A percentile compares a stretch with the other conserved stretches of the same genome.
Conservation (phyloP, 2,113 vertebrate genomes). For the Nematolebias whitei region DNA sequence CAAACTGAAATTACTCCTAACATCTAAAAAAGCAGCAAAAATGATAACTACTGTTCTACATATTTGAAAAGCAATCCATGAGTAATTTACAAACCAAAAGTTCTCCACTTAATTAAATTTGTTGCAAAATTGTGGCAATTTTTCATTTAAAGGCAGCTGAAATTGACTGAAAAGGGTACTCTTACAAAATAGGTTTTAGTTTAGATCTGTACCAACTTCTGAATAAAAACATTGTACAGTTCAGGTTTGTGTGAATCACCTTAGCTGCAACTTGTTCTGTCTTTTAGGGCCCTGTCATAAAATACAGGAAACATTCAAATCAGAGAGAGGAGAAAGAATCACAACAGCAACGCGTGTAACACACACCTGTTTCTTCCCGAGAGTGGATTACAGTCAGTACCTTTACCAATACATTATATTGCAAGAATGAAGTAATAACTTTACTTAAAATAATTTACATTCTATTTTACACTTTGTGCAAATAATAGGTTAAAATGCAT, state of each 20-base stretch:
- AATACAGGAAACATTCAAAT: slow-evolving; percentile 47
- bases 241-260: not conserved
- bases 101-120: too few relatives aligned
- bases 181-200: not conserved
- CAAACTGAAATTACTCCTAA: not conserved
- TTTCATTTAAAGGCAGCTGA: too few relatives aligned
- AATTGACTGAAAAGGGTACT: too few relatives aligned
- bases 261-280: not conserved
- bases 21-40: not conserved
- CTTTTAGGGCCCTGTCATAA: slow-evolving; percentile 72
- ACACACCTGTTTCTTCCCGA: slow-evolving; percentile 72
- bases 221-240: not conserved
- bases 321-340: not conserved
- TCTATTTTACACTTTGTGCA: too few relatives aligned
- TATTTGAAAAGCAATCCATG: not conserved
- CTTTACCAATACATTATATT: not conserved
- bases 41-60: not conserved
- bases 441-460: not conserved
- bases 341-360: slow-evolving; percentile 17
- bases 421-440: not conserved
- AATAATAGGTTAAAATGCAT: not conserved
- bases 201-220: not conserved
- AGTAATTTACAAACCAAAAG: not conserved
- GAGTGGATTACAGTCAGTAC: slow-evolving; percentile 74
- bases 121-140: too few relatives aligned